phyloP scores from a whole-genome alignment of 2,113 vertebrate species.

The Pedionomus torquatus region DNA sequence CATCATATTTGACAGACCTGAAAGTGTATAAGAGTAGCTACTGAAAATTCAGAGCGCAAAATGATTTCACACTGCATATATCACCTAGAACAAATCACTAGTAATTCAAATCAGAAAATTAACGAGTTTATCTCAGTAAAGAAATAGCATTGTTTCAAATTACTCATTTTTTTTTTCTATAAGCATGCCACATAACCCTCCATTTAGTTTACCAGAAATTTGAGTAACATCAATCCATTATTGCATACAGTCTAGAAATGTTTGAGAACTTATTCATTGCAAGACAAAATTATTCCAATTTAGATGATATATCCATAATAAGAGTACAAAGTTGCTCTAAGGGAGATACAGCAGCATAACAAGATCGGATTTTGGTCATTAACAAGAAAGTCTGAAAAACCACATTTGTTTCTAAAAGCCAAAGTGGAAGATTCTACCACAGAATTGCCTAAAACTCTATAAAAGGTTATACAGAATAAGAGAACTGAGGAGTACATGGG shows the following conservation, averaged over 20 bases:
- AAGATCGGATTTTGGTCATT: neutral
- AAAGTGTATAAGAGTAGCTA: conserved; percentile 62
- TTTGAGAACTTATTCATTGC: neutral
- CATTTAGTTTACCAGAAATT: neutral
- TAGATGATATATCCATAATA: neutral
- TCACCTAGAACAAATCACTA: neutral
- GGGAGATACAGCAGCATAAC: neutral
- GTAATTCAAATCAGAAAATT: neutral
- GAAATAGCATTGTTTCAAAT: neutral
- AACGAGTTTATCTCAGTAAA: neutral
- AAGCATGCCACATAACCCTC: neutral
- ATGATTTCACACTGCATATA: neutral
- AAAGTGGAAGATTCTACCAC: neutral
- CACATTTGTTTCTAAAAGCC: neutral
- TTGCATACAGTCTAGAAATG: neutral
- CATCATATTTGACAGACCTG: conserved; percentile 99
- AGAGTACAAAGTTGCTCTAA: neutral
- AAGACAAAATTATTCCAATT: neutral
- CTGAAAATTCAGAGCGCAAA: conserved; percentile 40
- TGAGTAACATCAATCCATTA: neutral
- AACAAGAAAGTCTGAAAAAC: neutral
- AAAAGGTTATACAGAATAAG: neutral
- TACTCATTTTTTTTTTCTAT: neutral
- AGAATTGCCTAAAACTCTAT: neutral
- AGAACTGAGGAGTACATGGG: neutral